Base-by-base conservation (phyloP, 1,140 invertebrate genomes). In the Dendroctonus ponderosae region DNA sequence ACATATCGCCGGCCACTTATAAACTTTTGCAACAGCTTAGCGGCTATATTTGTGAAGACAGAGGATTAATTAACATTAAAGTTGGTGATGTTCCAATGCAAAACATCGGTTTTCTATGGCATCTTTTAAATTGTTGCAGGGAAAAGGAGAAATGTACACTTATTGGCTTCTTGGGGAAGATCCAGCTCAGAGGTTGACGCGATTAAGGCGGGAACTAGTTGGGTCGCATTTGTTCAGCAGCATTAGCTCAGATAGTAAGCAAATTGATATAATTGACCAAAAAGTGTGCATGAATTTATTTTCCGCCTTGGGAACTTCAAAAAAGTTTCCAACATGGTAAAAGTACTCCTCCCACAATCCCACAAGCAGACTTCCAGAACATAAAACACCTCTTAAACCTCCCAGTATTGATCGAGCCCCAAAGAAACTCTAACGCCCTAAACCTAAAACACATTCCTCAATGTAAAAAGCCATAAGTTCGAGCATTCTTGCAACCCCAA, bases 141-240 rank as follows among this genome's bases (percentile, higher is more conserved):
- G 87, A 3, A 89, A 89, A 81, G 87, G 88, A 6, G 85, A 89
- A 62, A 89, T 91, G 82, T 79, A 83, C 50, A 92, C 90, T 0
- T 91, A 87, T 80, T 93, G 90, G 90, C 77, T 93, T 11, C 76
- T 85, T 0, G 86, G 86, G 6, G 87, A 89, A 75, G 84, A 89
- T 72, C 72, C 76, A 1, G 63, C 57, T 15, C 72, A 77, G 65
- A 53, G 75, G 57, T 58, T 78, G 44, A 76, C 75, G 5, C 56
- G 76, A 58, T 74, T 79, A 43, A 69, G 73, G 42, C 66, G 74
- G 58, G 75, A 77, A 67, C 72, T 78, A 38, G 65, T 75, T 6
- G 77, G 75, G 2, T 77, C 76, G 2, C 75, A 72, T 0, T 59
- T 78, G 52, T 78, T 74, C 42, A 75, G 71, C 62, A 78, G 76